Conservation (phyloP, 2,888 invertebrate genomes). For the Electrophaes corylata region DNA sequence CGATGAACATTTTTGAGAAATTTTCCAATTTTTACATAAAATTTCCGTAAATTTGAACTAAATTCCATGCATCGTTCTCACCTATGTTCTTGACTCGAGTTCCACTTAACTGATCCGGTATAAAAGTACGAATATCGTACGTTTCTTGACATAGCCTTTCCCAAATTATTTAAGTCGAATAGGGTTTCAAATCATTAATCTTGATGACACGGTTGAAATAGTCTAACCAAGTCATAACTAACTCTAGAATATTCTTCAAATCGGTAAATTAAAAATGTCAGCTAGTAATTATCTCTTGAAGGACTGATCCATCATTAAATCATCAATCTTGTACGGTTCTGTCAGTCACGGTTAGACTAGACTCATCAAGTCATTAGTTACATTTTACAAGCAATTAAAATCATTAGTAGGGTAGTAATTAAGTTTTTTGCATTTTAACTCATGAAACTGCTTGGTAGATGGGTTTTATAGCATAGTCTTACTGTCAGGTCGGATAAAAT, state of each 20-base stretch:
- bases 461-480: no score
- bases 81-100: no score
- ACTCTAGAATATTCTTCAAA: background rate
- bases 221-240: background rate
- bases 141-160: no score
- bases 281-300: constrained; percentile 25
- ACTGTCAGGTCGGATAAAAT: background rate
- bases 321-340: constrained; percentile 19
- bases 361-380: constrained; percentile 33
- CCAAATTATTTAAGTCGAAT: no score
- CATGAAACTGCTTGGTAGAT: constrained; percentile 28
- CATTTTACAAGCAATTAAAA: constrained; percentile 34
- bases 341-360: constrained; percentile 32
- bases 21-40: no score
- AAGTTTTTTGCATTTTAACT: constrained; percentile 31
- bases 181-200: background rate
- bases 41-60: no score
- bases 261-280: constrained; percentile 21
- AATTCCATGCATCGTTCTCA: no score
- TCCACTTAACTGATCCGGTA: no score
- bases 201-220: background rate
- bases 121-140: no score
- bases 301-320: constrained; percentile 13
- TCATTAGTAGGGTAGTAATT: constrained; percentile 34
- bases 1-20: no score